Percentiles rank a stretch among this genome's conserved stretches.
These are phyloP conservation scores for Tenthredo mesomela DNA, from an alignment of 2,888 invertebrate genomes.

Conservation along the genomic window DNA sequence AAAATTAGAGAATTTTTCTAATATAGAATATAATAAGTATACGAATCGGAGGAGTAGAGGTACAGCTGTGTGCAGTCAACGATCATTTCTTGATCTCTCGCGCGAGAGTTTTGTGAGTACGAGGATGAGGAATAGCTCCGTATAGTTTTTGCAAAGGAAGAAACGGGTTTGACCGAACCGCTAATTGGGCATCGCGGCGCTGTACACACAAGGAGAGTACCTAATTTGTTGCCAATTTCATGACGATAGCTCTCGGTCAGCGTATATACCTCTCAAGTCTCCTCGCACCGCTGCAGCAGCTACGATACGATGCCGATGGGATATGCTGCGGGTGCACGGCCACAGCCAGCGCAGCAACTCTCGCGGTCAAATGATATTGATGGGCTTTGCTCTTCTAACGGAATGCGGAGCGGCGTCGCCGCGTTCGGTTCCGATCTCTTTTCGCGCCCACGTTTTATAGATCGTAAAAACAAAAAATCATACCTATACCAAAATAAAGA, in stretches of 20 bases:
- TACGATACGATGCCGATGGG: neutral
- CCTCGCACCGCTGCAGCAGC: too few relatives aligned
- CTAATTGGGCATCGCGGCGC: slow-evolving; percentile 71
- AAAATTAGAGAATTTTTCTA: too few relatives aligned
- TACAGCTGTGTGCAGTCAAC: too few relatives aligned
- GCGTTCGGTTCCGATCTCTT: slow-evolving; percentile 33
- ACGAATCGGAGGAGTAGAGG: too few relatives aligned
- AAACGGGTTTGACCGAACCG: slow-evolving; percentile 66
- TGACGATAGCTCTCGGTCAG: slow-evolving; percentile 63
- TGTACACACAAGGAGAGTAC: slow-evolving; percentile 62
- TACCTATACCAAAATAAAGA: neutral
- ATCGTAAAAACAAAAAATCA: neutral
- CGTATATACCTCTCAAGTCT: neutral
- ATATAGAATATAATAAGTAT: too few relatives aligned
- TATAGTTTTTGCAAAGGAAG: slow-evolving; percentile 56
- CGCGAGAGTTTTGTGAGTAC: slow-evolving; percentile 2
- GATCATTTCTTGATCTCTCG: neutral
- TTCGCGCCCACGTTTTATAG: slow-evolving; percentile 25
- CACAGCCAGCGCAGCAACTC: too few relatives aligned
- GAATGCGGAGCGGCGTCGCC: slow-evolving; percentile 47
- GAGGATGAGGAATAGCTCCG: slow-evolving; percentile 52
- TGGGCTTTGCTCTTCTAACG: slow-evolving; percentile 32
- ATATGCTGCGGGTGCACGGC: neutral
- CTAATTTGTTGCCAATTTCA: slow-evolving; percentile 74
- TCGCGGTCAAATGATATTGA: slow-evolving; percentile 36